Evolutionary conservation across 30 jellyfish, hydroid and myxozoan species (phyloP).

Genomic region (Hydractinia symbiolongicarpus): DNA sequence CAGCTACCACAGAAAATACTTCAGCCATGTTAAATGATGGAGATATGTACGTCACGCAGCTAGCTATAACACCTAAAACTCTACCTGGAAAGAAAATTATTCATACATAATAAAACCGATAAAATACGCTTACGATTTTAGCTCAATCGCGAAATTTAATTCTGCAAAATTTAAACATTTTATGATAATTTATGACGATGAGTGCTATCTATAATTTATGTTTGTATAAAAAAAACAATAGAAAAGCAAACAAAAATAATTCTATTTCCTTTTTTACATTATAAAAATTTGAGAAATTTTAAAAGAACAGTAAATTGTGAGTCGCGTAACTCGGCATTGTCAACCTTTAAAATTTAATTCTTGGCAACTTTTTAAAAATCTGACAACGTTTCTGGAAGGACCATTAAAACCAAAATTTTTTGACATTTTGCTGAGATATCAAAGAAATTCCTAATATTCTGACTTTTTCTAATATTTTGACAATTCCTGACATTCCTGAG

Average conservation of each 20-base stretch:
- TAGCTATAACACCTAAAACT: slow-evolving; percentile 66
- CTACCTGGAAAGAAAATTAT: slow-evolving; percentile 34
- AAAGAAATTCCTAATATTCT: too few relatives aligned
- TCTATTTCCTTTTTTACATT: too few relatives aligned
- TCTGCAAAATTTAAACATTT: background rate
- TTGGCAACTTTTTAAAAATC: background rate
- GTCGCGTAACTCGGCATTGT: too few relatives aligned
- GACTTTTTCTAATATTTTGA: too few relatives aligned
- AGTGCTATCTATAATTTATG: background rate
- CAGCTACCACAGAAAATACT: slow-evolving; percentile 49
- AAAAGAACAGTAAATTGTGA: too few relatives aligned
- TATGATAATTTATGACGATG: too few relatives aligned
- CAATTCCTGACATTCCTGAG: too few relatives aligned
- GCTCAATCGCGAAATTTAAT: too few relatives aligned
- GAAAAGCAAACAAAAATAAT: too few relatives aligned
- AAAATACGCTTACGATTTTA: background rate
- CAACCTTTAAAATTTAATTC: too few relatives aligned
- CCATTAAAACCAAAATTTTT: background rate
- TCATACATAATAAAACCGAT: background rate
- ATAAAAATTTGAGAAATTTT: too few relatives aligned
- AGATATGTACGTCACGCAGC: slow-evolving; percentile 73
- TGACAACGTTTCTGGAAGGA: background rate
- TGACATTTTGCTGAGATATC: too few relatives aligned
- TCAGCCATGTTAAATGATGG: slow-evolving; percentile 72
- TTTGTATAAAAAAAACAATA: background rate